Base-by-base conservation (phyloP, 92 coral and sea anemone genomes). In the Hydrozoanthus gracilis region DNA sequence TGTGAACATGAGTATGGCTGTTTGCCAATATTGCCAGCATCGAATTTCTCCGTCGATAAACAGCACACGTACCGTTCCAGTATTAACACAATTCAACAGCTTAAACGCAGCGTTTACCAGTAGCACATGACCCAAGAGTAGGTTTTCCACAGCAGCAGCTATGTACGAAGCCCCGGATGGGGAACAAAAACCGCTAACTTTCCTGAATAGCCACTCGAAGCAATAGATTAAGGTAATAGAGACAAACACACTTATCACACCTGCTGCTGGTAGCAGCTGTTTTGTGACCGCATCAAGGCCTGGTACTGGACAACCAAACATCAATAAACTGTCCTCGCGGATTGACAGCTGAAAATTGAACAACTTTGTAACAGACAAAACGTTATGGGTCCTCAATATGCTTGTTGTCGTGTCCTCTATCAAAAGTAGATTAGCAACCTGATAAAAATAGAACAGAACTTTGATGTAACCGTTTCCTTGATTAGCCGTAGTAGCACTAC, bases 371-470 rank as follows among this genome's bases (percentile, higher is more conserved):
- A 86, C 55, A 3, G 91, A 54, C 47, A 82, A 14, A 3, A 92
- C n/a, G 6, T 74, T 86, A 27, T 74, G 85, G 12, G 74, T 75
- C 50, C 71, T 9, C 15, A 76, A 49, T 2, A 93, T 49, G 51
- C 89, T 71, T 49, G 83, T 88, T 2, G 89, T 51, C 7, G 93
- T 90, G 44, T 85, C 17, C 17, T 82, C 86, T 4, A 91, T 44
- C 73, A 89, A 78, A 5, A 89, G 54, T 18, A 89, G 66, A 17
- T 73, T 74, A 51, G 92, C 89, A 11, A 86, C 87, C 65, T 90
- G 92, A 64, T 90, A 90, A 60, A 90, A 90, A 52, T 90, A 90
- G 84, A 90, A 90, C 20, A 90, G 55, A 67, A 86, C 78, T 60
- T 90, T 90, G 51, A 86, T 47, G 73, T 73, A 86, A 17, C 90